Evolutionary conservation across 64 coral and sea anemone species (phyloP).

Genomic region (Astreopora myriophthalma): DNA sequence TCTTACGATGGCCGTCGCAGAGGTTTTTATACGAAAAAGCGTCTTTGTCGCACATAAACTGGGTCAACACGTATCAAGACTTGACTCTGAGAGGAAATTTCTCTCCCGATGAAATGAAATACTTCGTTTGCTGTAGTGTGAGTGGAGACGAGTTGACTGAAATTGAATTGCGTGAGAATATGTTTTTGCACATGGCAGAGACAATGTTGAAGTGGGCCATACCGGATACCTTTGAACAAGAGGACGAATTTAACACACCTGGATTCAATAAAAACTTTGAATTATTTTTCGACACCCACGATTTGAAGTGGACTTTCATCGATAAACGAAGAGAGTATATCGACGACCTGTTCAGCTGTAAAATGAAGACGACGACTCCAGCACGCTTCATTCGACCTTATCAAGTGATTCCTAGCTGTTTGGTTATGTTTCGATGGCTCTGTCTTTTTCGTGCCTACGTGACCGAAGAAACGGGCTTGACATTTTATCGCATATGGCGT

Average conservation of each 20-base stretch:
- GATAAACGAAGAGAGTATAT: conserved; percentile 91
- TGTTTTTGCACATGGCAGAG: conserved; percentile 83
- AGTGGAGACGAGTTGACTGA: conserved; percentile 75
- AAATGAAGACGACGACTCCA: conserved; percentile 58
- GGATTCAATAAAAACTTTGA: conserved; percentile 91
- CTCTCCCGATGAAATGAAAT: conserved; percentile 99
- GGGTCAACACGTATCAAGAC: conserved; percentile 83
- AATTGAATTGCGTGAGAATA: conserved; percentile 78
- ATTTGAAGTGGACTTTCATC: conserved; percentile 94
- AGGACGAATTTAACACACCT: conserved; percentile 67
- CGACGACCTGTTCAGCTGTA: conserved; percentile 79
- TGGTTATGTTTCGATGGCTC: conserved; percentile 92
- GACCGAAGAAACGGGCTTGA: conserved; percentile 80
- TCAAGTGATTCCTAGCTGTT: conserved; percentile 92
- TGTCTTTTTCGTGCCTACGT: conserved; percentile 70
- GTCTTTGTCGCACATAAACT: conserved; percentile 75
- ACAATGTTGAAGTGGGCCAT: conserved; percentile 75
- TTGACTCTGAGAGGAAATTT: conserved; percentile 80
- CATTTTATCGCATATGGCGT: conserved; percentile 95
- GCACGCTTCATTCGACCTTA: conserved; percentile 86
- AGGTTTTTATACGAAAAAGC: conserved; percentile 77
- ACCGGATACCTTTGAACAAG: conserved; percentile 69
- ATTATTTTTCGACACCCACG: conserved; percentile 87
- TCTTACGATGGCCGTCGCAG: conserved; percentile 94
- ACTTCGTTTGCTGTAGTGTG: conserved; percentile 86